Percentiles rank a stretch among this genome's conserved stretches.
Evolutionary conservation across 2,888 invertebrate genomes (phyloP).

Genomic region (Chrysolina americana): DNA sequence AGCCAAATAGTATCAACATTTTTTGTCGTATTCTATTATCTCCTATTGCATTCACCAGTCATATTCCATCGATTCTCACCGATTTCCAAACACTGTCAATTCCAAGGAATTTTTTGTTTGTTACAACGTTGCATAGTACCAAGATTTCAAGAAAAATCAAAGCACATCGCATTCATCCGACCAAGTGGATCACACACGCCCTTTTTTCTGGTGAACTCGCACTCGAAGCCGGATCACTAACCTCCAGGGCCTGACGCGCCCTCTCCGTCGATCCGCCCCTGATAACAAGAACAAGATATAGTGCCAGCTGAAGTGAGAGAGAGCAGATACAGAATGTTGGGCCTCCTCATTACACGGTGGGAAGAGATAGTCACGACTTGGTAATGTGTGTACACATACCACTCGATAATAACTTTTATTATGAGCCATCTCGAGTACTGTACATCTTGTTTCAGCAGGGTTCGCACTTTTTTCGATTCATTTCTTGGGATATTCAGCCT

Average conservation of each 20-base stretch:
- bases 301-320: constrained; percentile 54
- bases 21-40: too few relatives aligned
- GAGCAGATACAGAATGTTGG: constrained; percentile 52
- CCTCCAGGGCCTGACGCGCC: constrained; percentile 43
- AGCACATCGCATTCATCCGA: constrained; percentile 1
- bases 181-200: constrained; percentile 19
- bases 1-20: too few relatives aligned
- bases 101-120: neutral
- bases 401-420: constrained; percentile 69
- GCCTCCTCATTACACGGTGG: constrained; percentile 70
- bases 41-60: too few relatives aligned
- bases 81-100: too few relatives aligned
- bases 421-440: constrained; percentile 65
- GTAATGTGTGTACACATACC: constrained; percentile 64
- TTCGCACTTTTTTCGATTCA: constrained; percentile 29
- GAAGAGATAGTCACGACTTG: constrained; percentile 69
- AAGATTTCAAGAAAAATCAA: neutral
- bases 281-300: constrained; percentile 59
- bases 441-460: constrained; percentile 65
- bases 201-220: constrained; percentile 23
- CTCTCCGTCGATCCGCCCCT: constrained; percentile 44
- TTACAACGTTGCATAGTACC: neutral
- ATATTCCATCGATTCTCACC: too few relatives aligned
- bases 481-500: constrained; percentile 32
- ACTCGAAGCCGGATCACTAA: constrained; percentile 15